Conservation (phyloP, 2,888 invertebrate genomes). For the Andrena fulva region DNA sequence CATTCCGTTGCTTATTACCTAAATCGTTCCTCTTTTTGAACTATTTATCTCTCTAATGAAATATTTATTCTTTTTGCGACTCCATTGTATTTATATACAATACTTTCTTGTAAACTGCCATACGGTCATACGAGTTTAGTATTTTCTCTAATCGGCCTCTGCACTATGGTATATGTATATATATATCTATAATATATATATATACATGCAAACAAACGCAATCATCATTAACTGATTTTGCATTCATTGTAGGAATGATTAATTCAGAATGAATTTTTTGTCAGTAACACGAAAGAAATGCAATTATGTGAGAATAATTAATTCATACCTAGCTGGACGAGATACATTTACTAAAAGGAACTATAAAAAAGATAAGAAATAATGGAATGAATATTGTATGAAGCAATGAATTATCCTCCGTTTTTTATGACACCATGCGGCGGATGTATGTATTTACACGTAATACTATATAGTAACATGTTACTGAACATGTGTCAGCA, state of each 20-base stretch:
- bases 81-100: slow-evolving; percentile 50
- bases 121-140: slow-evolving; percentile 36
- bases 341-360: slow-evolving; percentile 53
- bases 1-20: slow-evolving; percentile 61
- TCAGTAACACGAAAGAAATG: slow-evolving; percentile 43
- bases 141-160: slow-evolving; percentile 24
- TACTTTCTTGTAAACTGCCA: slow-evolving; percentile 36
- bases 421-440: slow-evolving; percentile 29
- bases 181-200: not conserved
- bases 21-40: slow-evolving; percentile 40
- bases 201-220: slow-evolving; percentile 38
- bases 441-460: slow-evolving; percentile 56
- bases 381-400: slow-evolving; percentile 53
- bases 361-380: slow-evolving; percentile 54
- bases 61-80: slow-evolving; percentile 44
- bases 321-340: slow-evolving; percentile 34
- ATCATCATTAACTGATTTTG: slow-evolving; percentile 20
- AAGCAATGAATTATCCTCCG: slow-evolving; percentile 32
- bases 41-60: slow-evolving; percentile 49
- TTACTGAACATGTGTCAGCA: slow-evolving; percentile 31
- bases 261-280: slow-evolving; percentile 26
- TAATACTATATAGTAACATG: slow-evolving; percentile 60
- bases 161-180: slow-evolving; percentile 27
- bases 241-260: slow-evolving; percentile 42
- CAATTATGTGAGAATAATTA: slow-evolving; percentile 27